Percentiles rank a stretch among this genome's conserved stretches.
These are phyloP conservation scores for Chironomus tepperi DNA, from an alignment of 1,140 invertebrate species.

Conservation along the genomic window DNA sequence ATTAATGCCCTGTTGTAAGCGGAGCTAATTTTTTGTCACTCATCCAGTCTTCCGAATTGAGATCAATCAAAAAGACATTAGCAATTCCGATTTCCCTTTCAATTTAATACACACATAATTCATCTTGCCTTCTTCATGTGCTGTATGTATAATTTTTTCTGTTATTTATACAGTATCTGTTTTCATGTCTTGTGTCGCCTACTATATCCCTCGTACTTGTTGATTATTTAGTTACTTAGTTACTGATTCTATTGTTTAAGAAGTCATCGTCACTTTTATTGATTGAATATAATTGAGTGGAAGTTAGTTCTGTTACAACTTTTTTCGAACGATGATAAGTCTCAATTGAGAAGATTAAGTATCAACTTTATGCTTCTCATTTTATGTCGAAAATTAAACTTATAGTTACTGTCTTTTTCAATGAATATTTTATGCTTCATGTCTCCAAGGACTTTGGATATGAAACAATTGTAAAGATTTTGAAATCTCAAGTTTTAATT, in stretches of 20 bases:
- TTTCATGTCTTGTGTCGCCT: neutral
- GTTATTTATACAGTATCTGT: too few relatives aligned
- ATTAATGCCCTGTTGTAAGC: neutral
- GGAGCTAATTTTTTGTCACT: conserved; percentile 4
- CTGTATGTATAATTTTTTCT: too few relatives aligned
- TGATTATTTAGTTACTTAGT: neutral
- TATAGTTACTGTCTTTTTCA: too few relatives aligned
- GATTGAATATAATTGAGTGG: conserved; percentile 8
- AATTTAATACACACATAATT: neutral
- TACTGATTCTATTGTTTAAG: neutral
- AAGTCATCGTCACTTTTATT: neutral
- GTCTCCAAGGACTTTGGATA: too few relatives aligned
- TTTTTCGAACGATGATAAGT: neutral
- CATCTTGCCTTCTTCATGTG: too few relatives aligned
- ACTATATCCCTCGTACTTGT: neutral
- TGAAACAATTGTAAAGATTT: too few relatives aligned
- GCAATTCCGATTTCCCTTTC: neutral
- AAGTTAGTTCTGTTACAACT: neutral
- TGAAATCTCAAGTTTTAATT: too few relatives aligned
- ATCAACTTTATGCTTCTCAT: neutral
- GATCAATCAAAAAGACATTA: conserved; percentile 14
- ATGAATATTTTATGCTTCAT: too few relatives aligned
- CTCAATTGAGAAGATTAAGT: neutral
- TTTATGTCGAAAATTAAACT: neutral
- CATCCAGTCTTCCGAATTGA: conserved; percentile 11